Percentiles rank a stretch among this genome's conserved stretches.
phyloP scores from a whole-genome alignment of 37 sponge, comb jelly and placozoan species.

The Halichondria panicea region DNA sequence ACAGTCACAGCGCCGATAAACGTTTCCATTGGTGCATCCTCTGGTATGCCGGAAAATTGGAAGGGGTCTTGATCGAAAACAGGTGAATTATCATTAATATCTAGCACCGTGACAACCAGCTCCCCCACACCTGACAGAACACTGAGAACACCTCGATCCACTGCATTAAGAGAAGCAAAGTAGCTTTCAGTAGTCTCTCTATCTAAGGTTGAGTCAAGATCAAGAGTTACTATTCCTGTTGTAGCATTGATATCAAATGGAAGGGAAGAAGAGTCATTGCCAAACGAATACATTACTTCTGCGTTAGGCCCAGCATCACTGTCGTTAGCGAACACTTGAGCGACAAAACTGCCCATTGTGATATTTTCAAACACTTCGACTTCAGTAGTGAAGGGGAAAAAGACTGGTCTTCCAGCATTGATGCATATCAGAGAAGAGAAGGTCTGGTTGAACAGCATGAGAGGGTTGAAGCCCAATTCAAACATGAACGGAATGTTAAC shows the following conservation, averaged over 20 bases:
- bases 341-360: constrained; percentile 7
- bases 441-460: constrained; percentile 23
- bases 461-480: constrained; percentile 52
- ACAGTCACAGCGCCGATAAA: constrained; percentile 33
- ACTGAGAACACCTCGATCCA: constrained; percentile 18
- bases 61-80: constrained; percentile 25
- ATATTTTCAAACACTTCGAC: constrained; percentile 22
- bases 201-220: constrained; percentile 29
- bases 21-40: constrained; percentile 18
- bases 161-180: constrained; percentile 26
- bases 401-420: constrained; percentile 45
- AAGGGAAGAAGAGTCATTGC: background rate
- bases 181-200: constrained; percentile 45
- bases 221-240: constrained; percentile 52
- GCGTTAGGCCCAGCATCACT: constrained; percentile 59
- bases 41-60: constrained; percentile 23
- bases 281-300: constrained; percentile 14
- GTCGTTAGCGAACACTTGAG: constrained; percentile 66
- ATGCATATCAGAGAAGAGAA: constrained; percentile 62
- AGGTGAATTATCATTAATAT: constrained; percentile 67
- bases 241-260: constrained; percentile 47
- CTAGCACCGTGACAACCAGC: constrained; percentile 53
- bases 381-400: constrained; percentile 16
- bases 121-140: constrained; percentile 26
- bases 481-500: constrained; percentile 13